Evolutionary conservation across 2,113 vertebrate genomes (phyloP).

Genomic region (Anoura caudifer): DNA sequence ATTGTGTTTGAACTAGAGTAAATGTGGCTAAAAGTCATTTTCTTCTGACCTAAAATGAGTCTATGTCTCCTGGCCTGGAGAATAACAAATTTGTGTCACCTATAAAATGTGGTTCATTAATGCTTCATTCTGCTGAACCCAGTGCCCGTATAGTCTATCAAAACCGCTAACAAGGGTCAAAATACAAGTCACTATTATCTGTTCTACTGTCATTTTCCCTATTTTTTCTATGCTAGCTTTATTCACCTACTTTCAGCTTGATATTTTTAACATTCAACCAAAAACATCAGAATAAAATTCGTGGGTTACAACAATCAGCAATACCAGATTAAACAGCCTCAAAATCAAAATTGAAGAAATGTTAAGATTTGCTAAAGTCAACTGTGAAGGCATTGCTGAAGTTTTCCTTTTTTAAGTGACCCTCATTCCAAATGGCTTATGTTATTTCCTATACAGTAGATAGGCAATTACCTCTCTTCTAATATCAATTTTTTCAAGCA

Average conservation of each 20-base stretch:
- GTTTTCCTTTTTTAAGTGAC: not conserved
- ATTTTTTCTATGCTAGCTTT: not conserved
- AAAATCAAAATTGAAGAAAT: not conserved
- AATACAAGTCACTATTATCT: not conserved
- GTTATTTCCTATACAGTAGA: not conserved
- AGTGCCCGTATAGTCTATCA: not conserved
- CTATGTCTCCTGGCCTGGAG: not conserved
- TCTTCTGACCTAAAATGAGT: not conserved
- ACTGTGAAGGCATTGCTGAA: not conserved
- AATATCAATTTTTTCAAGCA: conserved; percentile 31
- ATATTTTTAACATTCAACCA: not conserved
- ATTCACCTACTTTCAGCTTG: not conserved
- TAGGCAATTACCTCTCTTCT: conserved; percentile 19
- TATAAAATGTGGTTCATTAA: not conserved
- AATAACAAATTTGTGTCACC: not conserved
- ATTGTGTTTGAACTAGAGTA: not conserved
- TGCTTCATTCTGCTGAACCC: not conserved
- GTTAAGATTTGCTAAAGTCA: not conserved
- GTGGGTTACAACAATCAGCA: not conserved
- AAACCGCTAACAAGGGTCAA: not conserved
- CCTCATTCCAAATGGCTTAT: not conserved
- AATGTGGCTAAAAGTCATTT: not conserved
- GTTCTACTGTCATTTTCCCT: not conserved
- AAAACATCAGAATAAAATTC: not conserved
- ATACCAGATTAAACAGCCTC: not conserved